phyloP scores from a whole-genome alignment of 1,140 invertebrate species.

The Campoletis sonorensis region DNA sequence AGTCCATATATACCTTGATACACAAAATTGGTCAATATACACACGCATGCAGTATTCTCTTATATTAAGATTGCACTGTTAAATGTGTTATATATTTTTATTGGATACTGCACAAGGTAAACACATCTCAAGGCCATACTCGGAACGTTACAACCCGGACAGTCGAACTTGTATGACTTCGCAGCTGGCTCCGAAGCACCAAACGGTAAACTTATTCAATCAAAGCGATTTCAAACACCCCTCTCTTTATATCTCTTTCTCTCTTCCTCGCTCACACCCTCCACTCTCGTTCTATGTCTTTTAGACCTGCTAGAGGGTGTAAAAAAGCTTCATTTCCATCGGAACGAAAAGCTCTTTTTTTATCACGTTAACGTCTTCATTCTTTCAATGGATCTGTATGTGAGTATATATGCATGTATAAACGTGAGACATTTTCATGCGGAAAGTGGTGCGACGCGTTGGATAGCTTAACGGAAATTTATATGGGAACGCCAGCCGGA shows the following conservation, averaged over 20 bases:
- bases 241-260: background rate
- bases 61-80: background rate
- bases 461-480: conserved; percentile 16
- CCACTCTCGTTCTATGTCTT: background rate
- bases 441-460: background rate
- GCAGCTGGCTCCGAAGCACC: conserved; percentile 35
- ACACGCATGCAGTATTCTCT: background rate
- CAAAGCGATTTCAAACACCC: background rate
- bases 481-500: conserved; percentile 24
- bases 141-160: conserved; percentile 41
- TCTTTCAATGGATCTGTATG: background rate
- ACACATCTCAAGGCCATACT: conserved; percentile 54
- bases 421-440: background rate
- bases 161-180: conserved; percentile 62
- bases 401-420: background rate
- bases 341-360: conserved; percentile 19
- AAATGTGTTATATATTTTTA: background rate
- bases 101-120: conserved; percentile 19
- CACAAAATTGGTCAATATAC: background rate
- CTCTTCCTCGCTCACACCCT: background rate
- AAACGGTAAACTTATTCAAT: conserved; percentile 40
- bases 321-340: conserved; percentile 20
- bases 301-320: background rate
- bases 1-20: background rate
- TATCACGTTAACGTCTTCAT: background rate